A percentile compares a stretch with the other conserved stretches of the same genome.
phyloP scores from a whole-genome alignment of 1,140 invertebrate species.

The Drosophila subpulchrella region DNA sequence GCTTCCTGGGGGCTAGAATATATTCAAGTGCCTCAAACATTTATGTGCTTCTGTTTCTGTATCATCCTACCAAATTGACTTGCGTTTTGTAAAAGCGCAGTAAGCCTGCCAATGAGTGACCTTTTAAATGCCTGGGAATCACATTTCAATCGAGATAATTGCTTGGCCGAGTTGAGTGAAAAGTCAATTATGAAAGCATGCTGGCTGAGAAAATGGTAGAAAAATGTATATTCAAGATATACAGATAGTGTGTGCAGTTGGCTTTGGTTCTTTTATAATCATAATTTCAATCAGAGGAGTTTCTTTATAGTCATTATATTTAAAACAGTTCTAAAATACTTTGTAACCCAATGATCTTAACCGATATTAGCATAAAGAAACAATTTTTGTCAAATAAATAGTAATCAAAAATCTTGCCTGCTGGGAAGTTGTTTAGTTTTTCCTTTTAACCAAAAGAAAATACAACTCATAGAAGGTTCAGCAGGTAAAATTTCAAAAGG shows the following conservation, averaged over 20 bases:
- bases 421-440: background rate
- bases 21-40: conserved; percentile 25
- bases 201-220: background rate
- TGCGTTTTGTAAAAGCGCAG: conserved; percentile 2
- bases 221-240: too few relatives aligned
- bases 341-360: background rate
- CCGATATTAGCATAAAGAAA: conserved; percentile 4
- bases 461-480: background rate
- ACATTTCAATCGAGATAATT: conserved; percentile 17
- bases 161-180: background rate
- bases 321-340: background rate
- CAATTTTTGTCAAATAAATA: conserved; percentile 5
- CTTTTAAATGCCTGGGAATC: conserved; percentile 17
- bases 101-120: conserved; percentile 24
- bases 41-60: background rate
- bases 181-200: background rate
- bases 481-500: conserved; percentile 15
- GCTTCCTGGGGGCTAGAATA: conserved; percentile 32
- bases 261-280: background rate
- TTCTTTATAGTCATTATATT: background rate
- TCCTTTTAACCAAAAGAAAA: background rate
- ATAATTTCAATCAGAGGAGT: background rate
- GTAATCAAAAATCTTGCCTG: background rate
- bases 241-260: too few relatives aligned
- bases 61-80: conserved; percentile 35